Percentiles rank a stretch among this genome's conserved stretches.
phyloP scores from a whole-genome alignment of 1,140 invertebrate species.

The Vanessa tameamea region DNA sequence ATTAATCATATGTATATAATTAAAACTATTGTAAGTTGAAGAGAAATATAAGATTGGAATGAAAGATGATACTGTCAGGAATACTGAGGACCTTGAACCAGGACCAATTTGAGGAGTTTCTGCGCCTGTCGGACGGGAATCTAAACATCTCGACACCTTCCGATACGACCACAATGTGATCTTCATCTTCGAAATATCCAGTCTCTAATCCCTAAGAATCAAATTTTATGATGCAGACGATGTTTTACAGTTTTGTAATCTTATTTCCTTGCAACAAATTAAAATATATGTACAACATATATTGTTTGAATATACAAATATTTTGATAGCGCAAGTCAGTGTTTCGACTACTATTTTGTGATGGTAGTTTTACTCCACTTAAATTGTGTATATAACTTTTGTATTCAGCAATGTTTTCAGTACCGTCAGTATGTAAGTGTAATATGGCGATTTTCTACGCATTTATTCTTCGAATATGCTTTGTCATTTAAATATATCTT shows the following conservation, averaged over 20 bases:
- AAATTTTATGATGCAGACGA: slow-evolving; percentile 65
- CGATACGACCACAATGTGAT: slow-evolving; percentile 80
- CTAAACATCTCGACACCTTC: slow-evolving; percentile 82
- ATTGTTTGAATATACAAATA: neutral
- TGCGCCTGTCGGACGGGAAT: slow-evolving; percentile 81
- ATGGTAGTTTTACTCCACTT: neutral
- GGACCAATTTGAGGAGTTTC: slow-evolving; percentile 83
- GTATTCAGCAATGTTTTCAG: too few species aligned
- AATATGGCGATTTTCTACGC: too few species aligned
- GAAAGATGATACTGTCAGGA: slow-evolving; percentile 58
- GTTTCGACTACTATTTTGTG: neutral
- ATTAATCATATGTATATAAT: slow-evolving; percentile 29
- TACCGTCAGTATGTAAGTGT: too few species aligned
- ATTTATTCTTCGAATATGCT: too few species aligned
- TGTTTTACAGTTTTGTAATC: slow-evolving; percentile 44
- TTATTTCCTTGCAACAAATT: slow-evolving; percentile 15
- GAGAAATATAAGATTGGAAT: slow-evolving; percentile 66
- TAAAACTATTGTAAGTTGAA: slow-evolving; percentile 29
- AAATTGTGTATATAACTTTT: neutral
- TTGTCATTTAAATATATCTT: too few species aligned
- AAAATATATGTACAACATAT: neutral
- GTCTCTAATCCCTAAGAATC: slow-evolving; percentile 74
- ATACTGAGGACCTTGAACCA: slow-evolving; percentile 84
- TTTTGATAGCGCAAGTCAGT: neutral
- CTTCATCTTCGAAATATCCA: slow-evolving; percentile 77